A percentile compares a stretch with the other conserved stretches of the same genome.
These are phyloP conservation scores for Cryptotis parvus DNA, from an alignment of 2,113 vertebrate species.

Conservation along the genomic window DNA sequence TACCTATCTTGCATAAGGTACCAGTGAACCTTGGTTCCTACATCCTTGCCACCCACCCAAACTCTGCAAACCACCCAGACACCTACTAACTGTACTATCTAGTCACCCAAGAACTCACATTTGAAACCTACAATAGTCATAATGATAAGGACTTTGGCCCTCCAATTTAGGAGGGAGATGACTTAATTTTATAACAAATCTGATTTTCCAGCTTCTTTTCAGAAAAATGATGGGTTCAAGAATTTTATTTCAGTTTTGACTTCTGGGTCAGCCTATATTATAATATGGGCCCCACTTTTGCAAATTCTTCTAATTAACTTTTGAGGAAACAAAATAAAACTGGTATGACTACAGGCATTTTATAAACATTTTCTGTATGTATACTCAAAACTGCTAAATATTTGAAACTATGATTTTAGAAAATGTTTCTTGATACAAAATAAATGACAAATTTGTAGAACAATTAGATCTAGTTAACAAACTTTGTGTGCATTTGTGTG, in stretches of 20 bases:
- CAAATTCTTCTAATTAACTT: not conserved
- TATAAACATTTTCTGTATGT: not conserved
- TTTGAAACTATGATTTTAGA: conserved; percentile 27
- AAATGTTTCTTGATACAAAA: not conserved
- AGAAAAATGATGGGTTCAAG: not conserved
- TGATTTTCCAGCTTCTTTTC: not conserved
- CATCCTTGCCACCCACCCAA: no score
- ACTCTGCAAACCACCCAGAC: no score
- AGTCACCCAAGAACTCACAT: no score
- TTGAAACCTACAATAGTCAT: no score
- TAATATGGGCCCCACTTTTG: not conserved
- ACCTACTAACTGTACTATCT: no score
- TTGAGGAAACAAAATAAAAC: not conserved
- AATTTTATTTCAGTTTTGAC: not conserved
- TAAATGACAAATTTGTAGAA: not conserved
- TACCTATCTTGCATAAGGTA: no score
- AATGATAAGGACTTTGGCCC: not conserved
- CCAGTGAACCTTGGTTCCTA: no score
- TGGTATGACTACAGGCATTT: not conserved
- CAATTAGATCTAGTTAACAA: not conserved
- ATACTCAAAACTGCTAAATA: not conserved
- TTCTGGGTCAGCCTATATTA: no score
- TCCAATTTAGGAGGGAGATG: not conserved
- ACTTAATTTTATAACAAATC: not conserved
- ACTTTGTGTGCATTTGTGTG: not conserved